These are phyloP conservation scores for Maniola hyperantus DNA, from an alignment of 2,888 invertebrate genomes.

Conservation along the genomic window DNA sequence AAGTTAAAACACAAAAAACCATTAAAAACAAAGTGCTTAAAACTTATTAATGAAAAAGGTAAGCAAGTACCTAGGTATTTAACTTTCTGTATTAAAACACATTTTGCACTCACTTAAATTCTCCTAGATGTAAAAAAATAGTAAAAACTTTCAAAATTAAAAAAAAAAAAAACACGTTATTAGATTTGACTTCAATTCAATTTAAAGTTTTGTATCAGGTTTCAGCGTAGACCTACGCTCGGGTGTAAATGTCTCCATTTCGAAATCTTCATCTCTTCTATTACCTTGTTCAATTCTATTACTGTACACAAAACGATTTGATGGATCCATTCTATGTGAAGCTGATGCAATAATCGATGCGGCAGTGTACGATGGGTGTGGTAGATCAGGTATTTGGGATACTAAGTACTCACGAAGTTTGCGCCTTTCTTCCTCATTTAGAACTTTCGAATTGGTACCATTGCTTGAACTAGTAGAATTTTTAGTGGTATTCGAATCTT, in stretches of 20 bases:
- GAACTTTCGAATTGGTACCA: conserved; percentile 1
- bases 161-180: background rate
- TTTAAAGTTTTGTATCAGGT: conserved; percentile 34
- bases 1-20: no score
- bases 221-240: conserved; percentile 56
- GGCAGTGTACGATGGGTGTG: conserved; percentile 54
- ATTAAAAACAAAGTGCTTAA: no score
- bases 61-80: no score
- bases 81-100: no score
- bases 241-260: conserved; percentile 50
- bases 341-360: conserved; percentile 58
- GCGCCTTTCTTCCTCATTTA: conserved; percentile 42
- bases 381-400: conserved; percentile 59
- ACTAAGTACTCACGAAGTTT: conserved; percentile 51
- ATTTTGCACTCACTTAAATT: no score
- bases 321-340: conserved; percentile 49
- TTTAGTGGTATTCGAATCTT: conserved; percentile 21
- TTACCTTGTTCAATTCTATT: conserved; percentile 52
- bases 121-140: no score
- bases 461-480: background rate
- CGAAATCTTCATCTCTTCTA: conserved; percentile 23
- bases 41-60: no score
- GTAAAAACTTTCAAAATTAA: background rate
- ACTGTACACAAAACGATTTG: conserved; percentile 52
- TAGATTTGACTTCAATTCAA: background rate